These are phyloP conservation scores for Noctua janthe DNA, from an alignment of 2,888 invertebrate genomes.

Conservation along the genomic window DNA sequence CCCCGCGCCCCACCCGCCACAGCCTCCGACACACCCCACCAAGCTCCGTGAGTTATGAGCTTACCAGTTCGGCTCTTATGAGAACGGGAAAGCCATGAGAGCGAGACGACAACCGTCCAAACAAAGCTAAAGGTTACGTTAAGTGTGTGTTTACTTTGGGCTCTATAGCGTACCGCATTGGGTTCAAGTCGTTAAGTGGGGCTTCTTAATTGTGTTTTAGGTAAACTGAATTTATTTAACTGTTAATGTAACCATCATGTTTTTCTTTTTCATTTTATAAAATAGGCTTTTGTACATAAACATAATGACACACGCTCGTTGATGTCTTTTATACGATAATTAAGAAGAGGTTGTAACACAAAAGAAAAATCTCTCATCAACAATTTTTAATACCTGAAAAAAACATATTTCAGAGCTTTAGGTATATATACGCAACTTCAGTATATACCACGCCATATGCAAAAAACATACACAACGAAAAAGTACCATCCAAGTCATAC, in stretches of 20 bases:
- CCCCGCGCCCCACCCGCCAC: conserved; percentile 75
- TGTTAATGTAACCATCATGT: neutral
- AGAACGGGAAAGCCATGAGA: conserved; percentile 75
- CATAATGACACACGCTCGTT: conserved; percentile 21
- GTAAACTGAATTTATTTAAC: conserved; percentile 8
- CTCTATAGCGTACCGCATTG: conserved; percentile 57
- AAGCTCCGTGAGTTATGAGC: conserved; percentile 86
- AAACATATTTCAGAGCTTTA: neutral
- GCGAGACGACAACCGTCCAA: conserved; percentile 74
- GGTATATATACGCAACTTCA: neutral
- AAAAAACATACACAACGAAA: neutral
- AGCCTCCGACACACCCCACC: conserved; percentile 84
- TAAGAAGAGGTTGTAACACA: neutral
- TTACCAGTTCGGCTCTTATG: conserved; percentile 75
- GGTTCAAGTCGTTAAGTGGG: conserved; percentile 28
- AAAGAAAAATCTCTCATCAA: neutral
- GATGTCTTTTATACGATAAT: conserved; percentile 52
- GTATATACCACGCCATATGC: neutral
- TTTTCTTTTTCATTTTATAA: neutral
- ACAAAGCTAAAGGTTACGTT: conserved; percentile 77
- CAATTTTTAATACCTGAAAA: neutral
- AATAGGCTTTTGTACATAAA: neutral
- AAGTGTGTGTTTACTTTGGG: conserved; percentile 70
- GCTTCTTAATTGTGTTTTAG: conserved; percentile 25
- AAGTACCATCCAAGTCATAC: conserved; percentile 33